Evolutionary conservation across 1,140 invertebrate genomes (phyloP), one percentile per base, ranked within the genome.

Genomic region (Zophobas atratus): DNA sequence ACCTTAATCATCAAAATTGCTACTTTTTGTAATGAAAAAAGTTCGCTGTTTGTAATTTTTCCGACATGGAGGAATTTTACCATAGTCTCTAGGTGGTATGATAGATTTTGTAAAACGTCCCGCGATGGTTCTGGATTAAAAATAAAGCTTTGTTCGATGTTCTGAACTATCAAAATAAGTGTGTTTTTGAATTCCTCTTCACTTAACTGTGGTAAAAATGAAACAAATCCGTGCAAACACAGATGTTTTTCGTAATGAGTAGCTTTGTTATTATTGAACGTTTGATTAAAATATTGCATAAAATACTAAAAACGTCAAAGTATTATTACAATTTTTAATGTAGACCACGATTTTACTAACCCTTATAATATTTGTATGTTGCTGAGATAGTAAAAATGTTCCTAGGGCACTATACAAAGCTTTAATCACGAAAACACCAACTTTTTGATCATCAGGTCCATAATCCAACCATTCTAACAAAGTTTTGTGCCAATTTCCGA

Each of bases 1-100:
- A 82, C 84, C 82, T 89, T 89, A 6, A 89, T 85, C 76, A 89
- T 80, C 34, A 86, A 78, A 35, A 88, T 79, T 1, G 81, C 8
- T 46, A 35, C 85, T 79, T 60, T 86, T 70, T 85, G 81, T 8
- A 89, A 76, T 20, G 83, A 78, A 63, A 82, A 83, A 6, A 90
- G 80, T 75, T 89, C 86, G 76, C 86, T 83, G 3, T 83, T 77
- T 2, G 86, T 85, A 70, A 87, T 78, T 41, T 82, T 78, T 0
- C 84, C 79, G 57, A 86, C 77, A 35, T 87, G 82, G 73, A 75
- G 63, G 80, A 83, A 79, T 55, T 72, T 74, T 36, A 81, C 70
- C n/a, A 85, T 51, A 43, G 82, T 80, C 71, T 84, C 79, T 6
- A 85, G 67, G 76, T 85, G 86, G 76, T 83, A 76, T n/a, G 86